Percentiles rank a stretch among this genome's conserved stretches.
Conservation (phyloP, 2,113 vertebrate genomes). For the Syngnathus typhle region DNA sequence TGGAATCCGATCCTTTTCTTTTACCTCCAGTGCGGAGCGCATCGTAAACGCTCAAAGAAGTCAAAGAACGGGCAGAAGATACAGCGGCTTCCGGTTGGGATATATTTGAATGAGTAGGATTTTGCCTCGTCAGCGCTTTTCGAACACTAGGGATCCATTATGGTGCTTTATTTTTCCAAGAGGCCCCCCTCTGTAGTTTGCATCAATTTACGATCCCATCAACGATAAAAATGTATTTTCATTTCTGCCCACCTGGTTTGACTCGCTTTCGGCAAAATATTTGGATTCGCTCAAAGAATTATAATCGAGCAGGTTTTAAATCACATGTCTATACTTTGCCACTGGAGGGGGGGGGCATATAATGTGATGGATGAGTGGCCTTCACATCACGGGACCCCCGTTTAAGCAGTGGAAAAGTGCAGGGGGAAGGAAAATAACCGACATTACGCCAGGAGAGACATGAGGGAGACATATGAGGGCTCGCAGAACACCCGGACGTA, state of each 20-base stretch:
- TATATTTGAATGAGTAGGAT: conserved; percentile 33
- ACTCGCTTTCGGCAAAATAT: conserved; percentile 10
- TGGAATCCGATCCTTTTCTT: conserved; percentile 30
- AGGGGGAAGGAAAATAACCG: conserved; percentile 62
- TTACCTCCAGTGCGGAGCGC: conserved; percentile 15
- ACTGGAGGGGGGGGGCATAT: background rate
- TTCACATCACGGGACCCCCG: conserved; percentile 34
- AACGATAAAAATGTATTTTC: conserved; percentile 8
- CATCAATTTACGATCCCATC: conserved; percentile 27
- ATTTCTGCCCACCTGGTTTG: conserved; percentile 8
- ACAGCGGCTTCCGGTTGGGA: conserved; percentile 32
- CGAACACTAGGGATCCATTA: conserved; percentile 8
- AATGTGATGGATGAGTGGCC: conserved; percentile 41
- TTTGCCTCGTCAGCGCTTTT: conserved; percentile 40
- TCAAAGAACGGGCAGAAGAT: conserved; percentile 18
- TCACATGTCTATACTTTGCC: conserved; percentile 17
- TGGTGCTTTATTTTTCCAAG: conserved; percentile 41
- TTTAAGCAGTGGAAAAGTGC: conserved; percentile 45
- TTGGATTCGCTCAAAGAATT: conserved; percentile 20
- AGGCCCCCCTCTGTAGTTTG: conserved; percentile 17
- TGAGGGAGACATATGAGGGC: conserved; percentile 30
- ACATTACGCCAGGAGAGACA: conserved; percentile 42
- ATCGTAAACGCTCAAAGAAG: background rate
- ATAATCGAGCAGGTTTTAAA: conserved; percentile 1
- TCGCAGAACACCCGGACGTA: conserved; percentile 32